Percentiles rank a stretch among this genome's conserved stretches.
Evolutionary conservation across 2,888 invertebrate genomes (phyloP).

Genomic region (Volucella inanis): DNA sequence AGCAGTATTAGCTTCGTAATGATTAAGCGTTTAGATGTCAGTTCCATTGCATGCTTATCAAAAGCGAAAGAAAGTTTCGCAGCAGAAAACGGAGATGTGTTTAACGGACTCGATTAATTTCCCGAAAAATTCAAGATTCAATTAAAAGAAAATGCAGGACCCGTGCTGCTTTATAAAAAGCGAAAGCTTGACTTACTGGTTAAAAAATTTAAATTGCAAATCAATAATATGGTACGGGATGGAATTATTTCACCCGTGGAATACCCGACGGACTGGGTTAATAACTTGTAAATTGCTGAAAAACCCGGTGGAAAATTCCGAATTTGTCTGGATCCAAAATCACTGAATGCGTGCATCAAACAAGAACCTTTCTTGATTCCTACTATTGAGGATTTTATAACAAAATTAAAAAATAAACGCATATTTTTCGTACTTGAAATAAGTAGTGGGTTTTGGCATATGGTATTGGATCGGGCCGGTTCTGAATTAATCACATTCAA

Average conservation of each 20-base stretch:
- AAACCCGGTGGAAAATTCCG: constrained; percentile 74
- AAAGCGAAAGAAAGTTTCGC: no score
- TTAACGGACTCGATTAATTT: no score
- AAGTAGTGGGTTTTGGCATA: no score
- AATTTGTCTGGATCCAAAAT: neutral
- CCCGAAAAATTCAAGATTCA: constrained; percentile 57
- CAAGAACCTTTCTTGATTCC: no score
- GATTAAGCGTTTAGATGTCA: constrained; percentile 15
- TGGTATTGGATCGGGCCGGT: no score
- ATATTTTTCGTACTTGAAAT: no score
- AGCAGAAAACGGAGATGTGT: no score
- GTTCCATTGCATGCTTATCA: neutral
- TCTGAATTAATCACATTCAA: no score
- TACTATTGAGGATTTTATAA: no score
- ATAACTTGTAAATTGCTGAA: constrained; percentile 58
- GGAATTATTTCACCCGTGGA: constrained; percentile 47
- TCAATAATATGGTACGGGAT: constrained; percentile 50
- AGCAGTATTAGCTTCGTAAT: constrained; percentile 11
- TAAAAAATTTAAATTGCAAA: constrained; percentile 50
- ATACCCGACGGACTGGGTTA: constrained; percentile 65
- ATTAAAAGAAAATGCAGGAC: constrained; percentile 64
- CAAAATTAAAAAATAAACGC: no score
- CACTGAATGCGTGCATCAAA: no score
- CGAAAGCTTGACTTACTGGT: constrained; percentile 21
- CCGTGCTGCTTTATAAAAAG: constrained; percentile 64